Evolutionary conservation across 2,113 vertebrate genomes (phyloP), one percentile per base, ranked within the genome.

Genomic region (Callospermophilus lateralis): DNA sequence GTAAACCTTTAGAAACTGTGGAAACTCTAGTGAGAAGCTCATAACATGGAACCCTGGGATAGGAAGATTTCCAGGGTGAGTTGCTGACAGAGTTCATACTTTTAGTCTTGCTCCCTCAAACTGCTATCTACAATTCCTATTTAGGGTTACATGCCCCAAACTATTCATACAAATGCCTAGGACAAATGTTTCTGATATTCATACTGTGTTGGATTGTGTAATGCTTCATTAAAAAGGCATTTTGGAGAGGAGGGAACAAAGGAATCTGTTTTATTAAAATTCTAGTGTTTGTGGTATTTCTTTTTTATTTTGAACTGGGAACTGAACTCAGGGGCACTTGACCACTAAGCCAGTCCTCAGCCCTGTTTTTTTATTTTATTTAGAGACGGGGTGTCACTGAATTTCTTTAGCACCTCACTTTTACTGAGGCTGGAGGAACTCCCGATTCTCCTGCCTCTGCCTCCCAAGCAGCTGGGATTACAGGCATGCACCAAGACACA

Each of bases 181-280:
- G 77, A 95, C 51, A 92, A 92, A 61, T 89, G 88, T 72, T 86
- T 90, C 87, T 90, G 76, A 84, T 97, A 79, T 67, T 77, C 83
- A 96, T 78, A 55, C 58, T 84, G 67, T 88, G 37, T 86, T 94
- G 55, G 86, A 93, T 39, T 79, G 16, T 39, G 92, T 9, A 45
- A 48, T 72, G 51, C 30, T 96, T 28, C 2, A 6, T 76, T 93
- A 67, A 84, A 37, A 93, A 84, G 45, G 93, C 26, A 8, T 95
- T 95, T 83, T 65, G 58, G 22, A 6, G 8, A 8, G 61, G 8
- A 13, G 20, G 55, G 3, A 2, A 10, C 26, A 63, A 63, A 86
- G 42, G 26, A 86, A 93, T 93, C 53, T 96, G 28, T 96, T 96
- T 72, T 92, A 85, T 78, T 90, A 72, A 58, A 86, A 76, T 85